Base-by-base conservation (phyloP, 2,888 invertebrate genomes). In the Incurvaria masculella region DNA sequence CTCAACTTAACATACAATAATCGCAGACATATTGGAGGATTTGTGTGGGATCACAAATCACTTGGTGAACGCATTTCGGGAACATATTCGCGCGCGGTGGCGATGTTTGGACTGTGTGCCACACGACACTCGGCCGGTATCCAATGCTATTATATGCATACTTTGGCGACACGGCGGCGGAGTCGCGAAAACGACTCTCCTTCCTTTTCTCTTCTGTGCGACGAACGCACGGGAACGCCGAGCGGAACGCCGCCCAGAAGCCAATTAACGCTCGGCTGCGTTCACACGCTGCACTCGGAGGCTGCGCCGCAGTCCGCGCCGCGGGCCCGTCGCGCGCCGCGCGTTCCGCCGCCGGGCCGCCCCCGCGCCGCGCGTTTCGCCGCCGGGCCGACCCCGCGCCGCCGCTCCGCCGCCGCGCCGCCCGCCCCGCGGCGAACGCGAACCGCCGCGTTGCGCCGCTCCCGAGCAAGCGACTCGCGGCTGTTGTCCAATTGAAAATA, bases 191-290 rank as follows among this genome's bases (percentile, higher is more conserved):
- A n/a, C n/a, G n/a, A n/a, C n/a, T n/a, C n/a, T n/a, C n/a, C n/a
- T n/a, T n/a, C n/a, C n/a, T n/a, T n/a, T n/a, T n/a, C n/a, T n/a
- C n/a, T n/a, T n/a, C n/a, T n/a, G n/a, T n/a, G n/a, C n/a, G n/a
- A n/a, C n/a, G n/a, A n/a, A n/a, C n/a, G n/a, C n/a, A n/a, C n/a
- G n/a, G n/a, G n/a, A 23, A 33, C 33, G 33, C 33, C 8, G 6
- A 33, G 33, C 33, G 33, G 33, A 33, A 33, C 33, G 33, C 33
- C 3, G 8, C 66, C 71, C 58, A 66, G 67, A 63, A 67, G 70
- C 72, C 73, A 74, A 75, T 76, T 74, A 75, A 66, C 72, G 68
- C 68, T 64, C 63, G 63, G 64, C 33, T 8, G 33, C 68, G 68
- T 71, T 72, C 72, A 72, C 73, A 71, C 72, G 71, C 33, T 33